Evolutionary conservation across 2,888 invertebrate genomes (phyloP), one percentile per base, ranked within the genome.

Genomic region (Galerucella nymphaeae): DNA sequence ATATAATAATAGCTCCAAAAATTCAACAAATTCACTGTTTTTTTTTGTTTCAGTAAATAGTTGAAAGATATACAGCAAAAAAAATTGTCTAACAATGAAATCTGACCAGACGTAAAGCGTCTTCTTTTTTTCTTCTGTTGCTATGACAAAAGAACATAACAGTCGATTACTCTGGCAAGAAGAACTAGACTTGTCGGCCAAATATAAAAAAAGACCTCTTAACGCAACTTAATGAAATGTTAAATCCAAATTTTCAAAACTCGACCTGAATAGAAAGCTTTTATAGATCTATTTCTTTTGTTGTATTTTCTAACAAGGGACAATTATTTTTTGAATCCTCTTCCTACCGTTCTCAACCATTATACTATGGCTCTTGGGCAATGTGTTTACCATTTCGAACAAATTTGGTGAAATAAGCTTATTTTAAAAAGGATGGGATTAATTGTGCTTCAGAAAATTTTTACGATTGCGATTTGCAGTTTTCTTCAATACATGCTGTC

Each of bases 141-240:
- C 53, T 30, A 53, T 53, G 8, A 77, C 75, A 77, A 75, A 66
- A 67, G 65, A 62, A 61, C 67, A 71, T 75, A 74, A 77, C 75
- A 75, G 74, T 74, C 77, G 77, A 77, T 77, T 77, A 71, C 76
- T 64, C 74, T 70, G 75, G 71, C 59, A 72, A 71, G 71, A 71
- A 77, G 70, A 73, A 70, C 68, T 50, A 78, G 77, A 75, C 73
- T 66, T 76, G 79, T 78, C 75, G 75, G 75, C 73, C 78, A n/a
- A 23, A 62, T 11, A 63, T 57, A 41, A 50, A 77, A 77, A 75
- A 76, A 77, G 62, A 70, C 77, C 78, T 79, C 82, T 83, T 82
- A 81, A 80, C 82, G 78, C 81, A 81, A 64, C 79, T 79, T 79
- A 83, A 83, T 83, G 82, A 83, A 83, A 82, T 80, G 83, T 81